phyloP scores from a whole-genome alignment of 2,113 vertebrate genomes.

The Loxodonta africana region DNA sequence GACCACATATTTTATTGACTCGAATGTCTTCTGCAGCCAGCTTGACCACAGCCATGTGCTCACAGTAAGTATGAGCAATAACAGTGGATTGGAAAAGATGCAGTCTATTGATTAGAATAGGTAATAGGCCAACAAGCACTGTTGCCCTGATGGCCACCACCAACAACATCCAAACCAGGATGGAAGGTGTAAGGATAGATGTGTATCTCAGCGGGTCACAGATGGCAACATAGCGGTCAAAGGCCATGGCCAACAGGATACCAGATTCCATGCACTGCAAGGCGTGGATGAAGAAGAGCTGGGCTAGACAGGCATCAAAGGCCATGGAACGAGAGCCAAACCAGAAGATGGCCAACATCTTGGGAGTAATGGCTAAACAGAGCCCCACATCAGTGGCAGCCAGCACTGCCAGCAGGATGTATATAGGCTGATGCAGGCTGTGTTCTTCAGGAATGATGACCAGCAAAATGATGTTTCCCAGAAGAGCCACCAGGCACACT shows the following conservation, averaged over 20 bases:
- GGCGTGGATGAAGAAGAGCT: no score
- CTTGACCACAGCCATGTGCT: not conserved
- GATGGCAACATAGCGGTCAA: no score
- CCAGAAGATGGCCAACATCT: conserved; percentile 62
- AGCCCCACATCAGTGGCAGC: conserved; percentile 11
- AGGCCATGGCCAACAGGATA: no score
- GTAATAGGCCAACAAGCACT: not conserved
- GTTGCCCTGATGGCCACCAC: not conserved
- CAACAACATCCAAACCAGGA: not conserved
- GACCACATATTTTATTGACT: not conserved
- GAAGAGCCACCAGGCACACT: not conserved
- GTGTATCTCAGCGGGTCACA: no score
- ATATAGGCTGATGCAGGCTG: conserved; percentile 54
- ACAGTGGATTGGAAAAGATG: not conserved
- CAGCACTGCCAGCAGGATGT: conserved; percentile 60
- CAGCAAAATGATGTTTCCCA: conserved; percentile 38
- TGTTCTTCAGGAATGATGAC: conserved; percentile 25
- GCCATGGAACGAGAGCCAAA: not conserved
- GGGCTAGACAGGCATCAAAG: no score
- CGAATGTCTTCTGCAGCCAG: not conserved
- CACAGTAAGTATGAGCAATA: conserved; percentile 29
- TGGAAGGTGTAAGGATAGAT: no score
- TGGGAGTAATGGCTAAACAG: conserved; percentile 12
- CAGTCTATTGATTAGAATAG: conserved; percentile 48
- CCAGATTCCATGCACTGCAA: no score